Base-by-base conservation (phyloP, 2,888 invertebrate species). In the Phasia obesa region DNA sequence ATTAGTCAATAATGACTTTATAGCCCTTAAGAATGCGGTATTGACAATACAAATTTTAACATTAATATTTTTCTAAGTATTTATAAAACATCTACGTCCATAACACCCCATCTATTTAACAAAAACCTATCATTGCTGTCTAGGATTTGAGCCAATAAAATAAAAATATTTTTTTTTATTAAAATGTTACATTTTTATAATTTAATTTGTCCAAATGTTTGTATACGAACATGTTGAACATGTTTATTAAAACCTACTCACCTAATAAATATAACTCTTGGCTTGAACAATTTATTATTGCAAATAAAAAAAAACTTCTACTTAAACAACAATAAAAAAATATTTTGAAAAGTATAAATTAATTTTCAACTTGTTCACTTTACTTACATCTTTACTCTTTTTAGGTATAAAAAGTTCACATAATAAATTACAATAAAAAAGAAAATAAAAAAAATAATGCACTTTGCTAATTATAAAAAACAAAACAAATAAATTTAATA, bases 231-330 rank as follows among this genome's bases (percentile, higher is more conserved):
- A n/a, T n/a, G n/a, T n/a, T n/a, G n/a, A n/a, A n/a, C n/a, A n/a
- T n/a, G n/a, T n/a, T n/a, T n/a, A n/a, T n/a, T n/a, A 35, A 35
- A 35, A 11, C 3, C 2, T 35, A 35, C 4, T 42, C 38, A 42
- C 38, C n/a, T n/a, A n/a, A 42, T 15, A 53, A 27, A 35, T 42
- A 64, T 25, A 71, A 44, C 70, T 57, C 49, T 69, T 78, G 59
- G 51, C 73, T 64, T 76, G 71, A 69, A 69, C 51, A 73, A 82
- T 57, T 74, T 64, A 77, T 69, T 73, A 42, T 73, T 35, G 62
- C 62, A 44, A 51, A 9, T 23, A 44, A 55, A 59, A 60, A 81
- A 70, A 57, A 75, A 76, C 60, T 59, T 71, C 71, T 44, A 77
- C 69, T 74, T 70, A 78, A 73, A 44, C 65, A 60, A 55, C 44